Evolutionary conservation across 2,888 invertebrate genomes (phyloP).

Genomic region (Cecidostiba fungosa): DNA sequence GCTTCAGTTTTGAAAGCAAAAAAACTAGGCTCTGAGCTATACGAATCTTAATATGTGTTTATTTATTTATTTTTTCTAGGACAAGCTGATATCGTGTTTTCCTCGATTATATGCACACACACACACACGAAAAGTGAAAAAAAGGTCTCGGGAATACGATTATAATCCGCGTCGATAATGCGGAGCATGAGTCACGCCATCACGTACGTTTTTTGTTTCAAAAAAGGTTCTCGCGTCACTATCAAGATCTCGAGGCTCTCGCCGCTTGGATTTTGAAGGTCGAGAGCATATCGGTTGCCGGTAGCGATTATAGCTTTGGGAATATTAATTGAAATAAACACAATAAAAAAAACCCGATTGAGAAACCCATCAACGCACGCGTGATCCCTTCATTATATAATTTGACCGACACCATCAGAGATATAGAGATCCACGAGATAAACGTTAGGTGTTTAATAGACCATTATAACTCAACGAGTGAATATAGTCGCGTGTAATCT

Average conservation of each 20-base stretch:
- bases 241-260: too few relatives aligned
- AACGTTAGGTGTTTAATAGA: conserved; percentile 31
- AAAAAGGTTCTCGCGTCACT: neutral
- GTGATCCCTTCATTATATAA: neutral
- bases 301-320: too few relatives aligned
- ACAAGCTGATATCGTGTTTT: neutral
- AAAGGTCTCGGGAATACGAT: too few relatives aligned
- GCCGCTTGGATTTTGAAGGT: neutral
- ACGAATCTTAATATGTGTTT: too few relatives aligned
- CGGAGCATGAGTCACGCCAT: neutral
- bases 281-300: too few relatives aligned
- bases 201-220: neutral
- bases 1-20: too few relatives aligned
- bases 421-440: too few relatives aligned
- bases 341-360: neutral
- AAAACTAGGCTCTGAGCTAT: too few relatives aligned
- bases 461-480: conserved; percentile 32
- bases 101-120: neutral
- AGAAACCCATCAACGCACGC: neutral
- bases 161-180: too few relatives aligned
- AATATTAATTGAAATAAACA: too few relatives aligned
- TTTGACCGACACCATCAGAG: neutral
- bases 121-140: neutral
- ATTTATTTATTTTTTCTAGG: too few relatives aligned
- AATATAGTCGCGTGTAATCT: conserved; percentile 57